Conservation (phyloP, 2,113 vertebrate genomes). For the Brachypodius melanocephalos region DNA sequence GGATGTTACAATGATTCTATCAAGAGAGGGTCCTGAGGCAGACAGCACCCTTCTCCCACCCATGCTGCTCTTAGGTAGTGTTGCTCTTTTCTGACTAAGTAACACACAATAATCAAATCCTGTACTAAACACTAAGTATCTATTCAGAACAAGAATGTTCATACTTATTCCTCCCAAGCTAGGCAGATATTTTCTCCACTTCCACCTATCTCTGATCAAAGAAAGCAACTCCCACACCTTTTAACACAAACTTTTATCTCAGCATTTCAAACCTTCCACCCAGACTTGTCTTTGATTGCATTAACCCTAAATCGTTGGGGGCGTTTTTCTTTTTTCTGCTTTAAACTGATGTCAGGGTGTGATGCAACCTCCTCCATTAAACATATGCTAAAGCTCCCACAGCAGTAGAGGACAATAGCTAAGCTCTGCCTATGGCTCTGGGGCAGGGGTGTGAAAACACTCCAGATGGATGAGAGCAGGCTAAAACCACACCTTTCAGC, state of each 20-base stretch:
- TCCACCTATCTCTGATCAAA: not conserved
- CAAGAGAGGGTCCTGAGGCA: not conserved
- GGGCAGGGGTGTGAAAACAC: not conserved
- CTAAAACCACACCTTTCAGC: constrained; percentile 79
- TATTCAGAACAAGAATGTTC: not conserved
- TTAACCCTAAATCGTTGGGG: not conserved
- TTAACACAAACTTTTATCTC: not conserved
- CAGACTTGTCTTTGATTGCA: not conserved
- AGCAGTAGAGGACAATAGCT: not conserved
- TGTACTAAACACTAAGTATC: not conserved
- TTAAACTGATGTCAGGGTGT: not conserved
- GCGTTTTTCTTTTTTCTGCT: fast-evolving
- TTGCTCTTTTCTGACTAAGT: not conserved
- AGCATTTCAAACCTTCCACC: not conserved
- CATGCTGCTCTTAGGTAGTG: fast-evolving
- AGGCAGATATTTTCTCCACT: not conserved
- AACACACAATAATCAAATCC: not conserved
- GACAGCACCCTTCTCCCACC: not conserved
- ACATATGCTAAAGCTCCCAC: not conserved
- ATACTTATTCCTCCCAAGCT: not conserved
- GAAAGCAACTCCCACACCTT: not conserved
- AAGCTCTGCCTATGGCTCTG: not conserved
- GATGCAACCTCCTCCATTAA: not conserved
- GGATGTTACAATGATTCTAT: not conserved
- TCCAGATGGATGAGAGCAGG: not conserved